Conservation (phyloP, 2,888 invertebrate species). For the Cordilura impudica region DNA sequence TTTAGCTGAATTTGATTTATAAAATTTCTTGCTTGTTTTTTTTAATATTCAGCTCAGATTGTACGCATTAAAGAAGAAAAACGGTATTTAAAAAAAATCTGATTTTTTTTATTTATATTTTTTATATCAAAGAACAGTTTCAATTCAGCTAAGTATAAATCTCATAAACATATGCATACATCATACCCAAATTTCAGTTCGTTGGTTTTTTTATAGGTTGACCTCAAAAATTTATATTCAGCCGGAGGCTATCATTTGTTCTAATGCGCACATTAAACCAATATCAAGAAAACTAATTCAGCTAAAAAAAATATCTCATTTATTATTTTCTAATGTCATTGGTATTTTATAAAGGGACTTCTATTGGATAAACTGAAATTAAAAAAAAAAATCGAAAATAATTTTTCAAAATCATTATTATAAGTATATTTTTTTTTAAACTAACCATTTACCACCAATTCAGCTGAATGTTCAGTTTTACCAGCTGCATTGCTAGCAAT, state of each 20-base stretch:
- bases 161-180: background rate
- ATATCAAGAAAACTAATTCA: too few relatives aligned
- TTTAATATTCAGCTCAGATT: too few relatives aligned
- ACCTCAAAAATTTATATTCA: background rate
- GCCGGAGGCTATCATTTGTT: too few relatives aligned
- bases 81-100: too few relatives aligned
- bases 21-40: too few relatives aligned
- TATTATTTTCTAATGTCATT: too few relatives aligned
- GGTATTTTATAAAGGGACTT: background rate
- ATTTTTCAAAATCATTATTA: background rate
- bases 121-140: too few relatives aligned
- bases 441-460: constrained; percentile 86
- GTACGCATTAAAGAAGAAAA: too few relatives aligned
- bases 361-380: background rate
- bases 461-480: constrained; percentile 83
- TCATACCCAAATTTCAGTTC: background rate
- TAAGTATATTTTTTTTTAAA: constrained; percentile 6
- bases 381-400: background rate
- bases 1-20: too few relatives aligned
- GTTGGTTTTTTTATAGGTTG: background rate
- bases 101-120: too few relatives aligned
- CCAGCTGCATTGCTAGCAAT: constrained; percentile 87
- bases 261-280: too few relatives aligned
- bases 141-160: background rate
- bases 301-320: too few relatives aligned